phyloP scores from a whole-genome alignment of 2,888 invertebrate species.

The Phaonia tiefii region DNA sequence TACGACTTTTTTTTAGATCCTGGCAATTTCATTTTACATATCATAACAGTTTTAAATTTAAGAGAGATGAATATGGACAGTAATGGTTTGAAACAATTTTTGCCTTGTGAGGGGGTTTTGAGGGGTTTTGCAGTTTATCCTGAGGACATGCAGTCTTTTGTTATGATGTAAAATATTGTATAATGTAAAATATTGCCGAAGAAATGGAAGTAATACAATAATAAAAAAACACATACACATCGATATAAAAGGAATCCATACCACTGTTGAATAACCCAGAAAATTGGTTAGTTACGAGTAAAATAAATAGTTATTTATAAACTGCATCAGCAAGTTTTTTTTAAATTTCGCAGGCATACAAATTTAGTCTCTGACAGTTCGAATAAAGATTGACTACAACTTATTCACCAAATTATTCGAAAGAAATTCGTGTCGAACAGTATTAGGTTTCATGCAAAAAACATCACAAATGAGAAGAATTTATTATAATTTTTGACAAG shows the following conservation, averaged over 20 bases:
- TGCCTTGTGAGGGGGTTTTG: neutral
- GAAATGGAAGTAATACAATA: constrained; percentile 1
- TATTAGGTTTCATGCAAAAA: no score
- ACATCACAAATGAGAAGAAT: no score
- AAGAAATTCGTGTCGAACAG: no score
- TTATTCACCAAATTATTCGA: no score
- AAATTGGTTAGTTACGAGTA: constrained; percentile 17
- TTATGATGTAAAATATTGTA: neutral
- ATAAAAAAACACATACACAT: constrained; percentile 35
- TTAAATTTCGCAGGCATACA: no score
- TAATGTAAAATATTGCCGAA: neutral
- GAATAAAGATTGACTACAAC: no score
- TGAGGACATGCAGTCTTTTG: constrained; percentile 48
- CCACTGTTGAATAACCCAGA: neutral
- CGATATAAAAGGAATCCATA: constrained; percentile 10
- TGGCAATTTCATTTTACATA: neutral
- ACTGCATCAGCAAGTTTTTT: no score
- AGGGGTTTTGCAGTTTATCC: constrained; percentile 37
- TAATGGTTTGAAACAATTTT: constrained; percentile 23
- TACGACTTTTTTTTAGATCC: no score
- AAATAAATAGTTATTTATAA: no score
- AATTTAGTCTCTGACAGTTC: no score
- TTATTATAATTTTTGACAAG: no score
- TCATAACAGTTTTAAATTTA: neutral
- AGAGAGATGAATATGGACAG: no score